Base-by-base conservation (phyloP, 2,888 invertebrate species). In the Drosophila maculinotata region DNA sequence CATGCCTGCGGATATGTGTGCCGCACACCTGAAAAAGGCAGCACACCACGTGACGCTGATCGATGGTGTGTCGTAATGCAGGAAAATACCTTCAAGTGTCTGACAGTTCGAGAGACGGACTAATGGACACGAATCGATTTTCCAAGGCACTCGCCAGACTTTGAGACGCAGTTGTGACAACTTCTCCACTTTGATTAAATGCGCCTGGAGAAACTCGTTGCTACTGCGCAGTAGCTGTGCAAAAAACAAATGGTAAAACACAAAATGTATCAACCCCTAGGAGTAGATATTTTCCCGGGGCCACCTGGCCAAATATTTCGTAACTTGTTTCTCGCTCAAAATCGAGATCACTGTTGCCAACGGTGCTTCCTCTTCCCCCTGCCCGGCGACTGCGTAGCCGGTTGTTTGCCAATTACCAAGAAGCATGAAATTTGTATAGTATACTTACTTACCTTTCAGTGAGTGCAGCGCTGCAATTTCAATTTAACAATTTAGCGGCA, bases 401-500 rank as follows among this genome's bases (percentile, higher is more conserved):
- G 33, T 63, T 79, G 68, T 77, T 85, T 80, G 77, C 76, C 83
- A 83, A 83, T 80, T 83, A 79, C 69, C 75, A 77, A 44, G 84
- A 77, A 83, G 72, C 86, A 86, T 83, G 84, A 77, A 83, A 83
- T 86, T 83, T 52, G 26, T 65, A 30, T 69, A 20, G 30, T 31
- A n/a, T n/a, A n/a, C n/a, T n/a, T n/a, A 20, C 30, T 45, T 45
- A 48, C 60, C 51, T 51, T 47, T 20, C 20, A 20, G 2, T 49
- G 36, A 14, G 39, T 47, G 39, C 36, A 28, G 17, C 44, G 12
- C 51, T 58, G 44, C 73, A 56, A 78, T 80, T 83, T 59, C 75
- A 83, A 86, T 86, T 83, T 83, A 75, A 59, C 72, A 86, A 83
- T 83, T 83, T 76, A 71, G 58, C 71, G 81, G 71, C 69, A 57